Percentiles rank a stretch among this genome's conserved stretches.
phyloP scores from a whole-genome alignment of 2,888 invertebrate species.

The Drosophila tanythrix region DNA sequence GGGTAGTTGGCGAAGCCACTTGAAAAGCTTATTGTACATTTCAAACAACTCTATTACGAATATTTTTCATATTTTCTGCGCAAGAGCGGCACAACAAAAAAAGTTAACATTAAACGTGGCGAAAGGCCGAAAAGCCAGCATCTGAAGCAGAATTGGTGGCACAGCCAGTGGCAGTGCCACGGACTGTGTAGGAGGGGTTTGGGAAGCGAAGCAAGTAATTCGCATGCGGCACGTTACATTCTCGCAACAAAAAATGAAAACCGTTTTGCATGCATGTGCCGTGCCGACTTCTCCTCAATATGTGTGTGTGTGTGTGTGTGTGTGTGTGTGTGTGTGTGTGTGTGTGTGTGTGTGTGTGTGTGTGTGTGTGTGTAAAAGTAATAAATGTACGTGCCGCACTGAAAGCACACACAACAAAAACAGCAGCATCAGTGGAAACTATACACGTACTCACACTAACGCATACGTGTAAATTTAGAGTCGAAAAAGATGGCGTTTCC shows the following conservation, averaged over 20 bases:
- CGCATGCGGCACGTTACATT: slow-evolving; percentile 80
- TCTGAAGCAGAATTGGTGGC: slow-evolving; percentile 8
- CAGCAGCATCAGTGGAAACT: slow-evolving; percentile 41
- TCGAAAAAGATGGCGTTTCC: slow-evolving; percentile 63
- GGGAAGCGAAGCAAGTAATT: slow-evolving; percentile 68
- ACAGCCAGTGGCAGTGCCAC: slow-evolving; percentile 11
- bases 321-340: slow-evolving; percentile 21
- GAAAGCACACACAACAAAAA: slow-evolving; percentile 59
- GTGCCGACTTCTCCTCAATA: slow-evolving; percentile 46
- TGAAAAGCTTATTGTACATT: slow-evolving; percentile 79
- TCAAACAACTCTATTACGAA: slow-evolving; percentile 82
- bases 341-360: slow-evolving; percentile 3
- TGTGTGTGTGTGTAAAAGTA: slow-evolving; percentile 62
- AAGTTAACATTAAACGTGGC: slow-evolving; percentile 74
- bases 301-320: not conserved
- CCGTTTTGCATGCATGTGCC: slow-evolving; percentile 75
- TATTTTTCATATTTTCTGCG: slow-evolving; percentile 79
- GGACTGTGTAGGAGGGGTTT: slow-evolving; percentile 20
- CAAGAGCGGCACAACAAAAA: slow-evolving; percentile 42
- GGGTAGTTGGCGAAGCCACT: slow-evolving; percentile 65
- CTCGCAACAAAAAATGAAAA: slow-evolving; percentile 78
- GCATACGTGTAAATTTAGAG: slow-evolving; percentile 74
- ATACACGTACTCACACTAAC: slow-evolving; percentile 36
- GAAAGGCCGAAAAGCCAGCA: slow-evolving; percentile 55
- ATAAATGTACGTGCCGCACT: slow-evolving; percentile 81